A percentile compares a stretch with the other conserved stretches of the same genome.
phyloP scores from a whole-genome alignment of 2,113 vertebrate genomes.

The Piliocolobus tephrosceles region DNA sequence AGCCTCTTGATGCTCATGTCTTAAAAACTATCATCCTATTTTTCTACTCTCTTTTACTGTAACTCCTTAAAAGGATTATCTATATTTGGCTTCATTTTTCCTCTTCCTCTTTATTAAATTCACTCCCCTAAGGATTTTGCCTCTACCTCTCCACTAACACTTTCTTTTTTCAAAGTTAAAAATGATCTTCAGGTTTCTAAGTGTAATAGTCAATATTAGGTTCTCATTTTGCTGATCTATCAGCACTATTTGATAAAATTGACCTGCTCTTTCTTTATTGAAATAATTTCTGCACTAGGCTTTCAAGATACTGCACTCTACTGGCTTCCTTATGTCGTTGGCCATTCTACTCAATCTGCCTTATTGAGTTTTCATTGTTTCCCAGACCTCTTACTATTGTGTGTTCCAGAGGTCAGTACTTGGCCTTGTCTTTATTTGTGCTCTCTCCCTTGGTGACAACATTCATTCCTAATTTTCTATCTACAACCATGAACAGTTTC shows the following conservation, averaged over 20 bases:
- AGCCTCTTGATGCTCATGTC: not conserved
- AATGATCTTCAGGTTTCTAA: not conserved
- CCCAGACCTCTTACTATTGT: not conserved
- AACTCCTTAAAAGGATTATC: not conserved
- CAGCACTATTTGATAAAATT: not conserved
- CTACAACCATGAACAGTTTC: not conserved
- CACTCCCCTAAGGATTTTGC: not conserved
- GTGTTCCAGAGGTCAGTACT: not conserved
- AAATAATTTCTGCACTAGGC: not conserved
- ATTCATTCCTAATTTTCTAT: constrained; percentile 4
- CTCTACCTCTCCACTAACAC: not conserved
- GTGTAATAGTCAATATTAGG: not conserved
- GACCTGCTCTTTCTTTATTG: not conserved
- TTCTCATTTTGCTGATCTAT: not conserved
- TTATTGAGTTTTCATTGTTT: not conserved
- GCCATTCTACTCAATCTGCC: not conserved
- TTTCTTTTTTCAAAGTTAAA: not conserved
- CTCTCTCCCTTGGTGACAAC: not conserved
- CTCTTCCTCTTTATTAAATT: not conserved
- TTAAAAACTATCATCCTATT: not conserved
- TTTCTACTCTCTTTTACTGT: not conserved
- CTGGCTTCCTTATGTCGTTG: not conserved
- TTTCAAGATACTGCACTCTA: not conserved
- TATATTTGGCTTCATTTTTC: not conserved
- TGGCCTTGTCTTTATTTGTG: not conserved